Evolutionary conservation across 2,888 invertebrate genomes (phyloP).

Genomic region (Hypercompe scribonia): DNA sequence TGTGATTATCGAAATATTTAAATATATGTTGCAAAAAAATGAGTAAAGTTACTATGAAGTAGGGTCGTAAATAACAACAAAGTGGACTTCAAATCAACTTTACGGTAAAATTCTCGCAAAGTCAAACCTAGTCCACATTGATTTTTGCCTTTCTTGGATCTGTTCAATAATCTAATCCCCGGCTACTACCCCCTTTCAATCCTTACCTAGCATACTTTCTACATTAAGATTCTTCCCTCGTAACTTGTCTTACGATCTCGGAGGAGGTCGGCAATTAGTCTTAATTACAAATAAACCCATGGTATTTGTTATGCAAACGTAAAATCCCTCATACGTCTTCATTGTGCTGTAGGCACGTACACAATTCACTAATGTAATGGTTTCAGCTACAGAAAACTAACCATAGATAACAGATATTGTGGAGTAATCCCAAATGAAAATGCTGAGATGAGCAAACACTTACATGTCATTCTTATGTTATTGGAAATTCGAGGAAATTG

Average conservation of each 20-base stretch:
- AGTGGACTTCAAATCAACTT: background rate
- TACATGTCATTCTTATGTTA: background rate
- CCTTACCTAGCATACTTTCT: slow-evolving; percentile 6
- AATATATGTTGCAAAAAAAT: background rate
- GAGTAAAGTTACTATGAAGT: background rate
- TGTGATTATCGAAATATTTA: no score
- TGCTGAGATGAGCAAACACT: background rate
- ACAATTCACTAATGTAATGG: slow-evolving; percentile 56
- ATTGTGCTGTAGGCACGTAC: slow-evolving; percentile 65
- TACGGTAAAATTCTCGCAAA: background rate
- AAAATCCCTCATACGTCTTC: slow-evolving; percentile 70
- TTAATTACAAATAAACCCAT: slow-evolving; percentile 69
- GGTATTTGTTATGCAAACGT: slow-evolving; percentile 74
- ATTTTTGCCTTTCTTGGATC: background rate
- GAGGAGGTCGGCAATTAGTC: slow-evolving; percentile 73
- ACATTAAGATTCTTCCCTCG: slow-evolving; percentile 42
- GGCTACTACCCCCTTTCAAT: background rate
- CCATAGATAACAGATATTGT: slow-evolving; percentile 17
- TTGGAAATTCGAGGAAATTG: background rate
- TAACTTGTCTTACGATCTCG: slow-evolving; percentile 46
- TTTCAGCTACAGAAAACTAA: slow-evolving; percentile 23
- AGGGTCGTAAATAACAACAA: no score
- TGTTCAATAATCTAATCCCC: slow-evolving; percentile 1
- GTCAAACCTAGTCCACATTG: background rate
- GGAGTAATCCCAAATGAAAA: background rate